phyloP scores from a whole-genome alignment of 1,140 invertebrate genomes.

The Druon quercuslanigerum region DNA sequence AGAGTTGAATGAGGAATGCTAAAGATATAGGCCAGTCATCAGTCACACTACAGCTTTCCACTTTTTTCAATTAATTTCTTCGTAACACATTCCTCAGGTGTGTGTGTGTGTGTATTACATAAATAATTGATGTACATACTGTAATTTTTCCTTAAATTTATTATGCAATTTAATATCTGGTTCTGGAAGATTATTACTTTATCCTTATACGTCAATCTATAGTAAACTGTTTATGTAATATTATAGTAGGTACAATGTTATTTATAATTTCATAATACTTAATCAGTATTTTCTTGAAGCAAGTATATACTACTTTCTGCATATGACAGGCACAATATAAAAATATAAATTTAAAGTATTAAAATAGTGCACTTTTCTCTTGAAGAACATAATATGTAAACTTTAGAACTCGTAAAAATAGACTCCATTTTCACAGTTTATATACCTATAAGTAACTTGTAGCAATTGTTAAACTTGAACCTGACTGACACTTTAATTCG shows the following conservation, averaged over 20 bases:
- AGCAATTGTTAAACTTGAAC: too few species aligned
- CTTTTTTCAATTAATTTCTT: neutral
- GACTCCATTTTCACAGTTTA: too few species aligned
- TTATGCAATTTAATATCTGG: slow-evolving; percentile 16
- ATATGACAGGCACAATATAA: too few species aligned
- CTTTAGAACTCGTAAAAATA: too few species aligned
- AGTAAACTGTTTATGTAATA: neutral
- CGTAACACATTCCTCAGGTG: slow-evolving; percentile 9
- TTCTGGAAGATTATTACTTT: slow-evolving; percentile 5
- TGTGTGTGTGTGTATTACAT: neutral
- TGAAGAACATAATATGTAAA: too few species aligned
- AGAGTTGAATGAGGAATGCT: neutral
- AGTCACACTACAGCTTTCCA: neutral
- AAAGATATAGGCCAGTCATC: neutral
- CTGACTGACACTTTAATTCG: too few species aligned
- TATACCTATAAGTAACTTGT: too few species aligned
- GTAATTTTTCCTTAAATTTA: neutral
- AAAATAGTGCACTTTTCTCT: too few species aligned
- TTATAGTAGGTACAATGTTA: neutral
- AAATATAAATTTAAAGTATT: too few species aligned
- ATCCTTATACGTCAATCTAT: neutral
- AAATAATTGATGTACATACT: neutral
- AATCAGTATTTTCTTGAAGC: neutral
- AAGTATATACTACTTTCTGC: too few species aligned
- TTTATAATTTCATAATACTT: slow-evolving; percentile 8